phyloP scores from a whole-genome alignment of 2,113 vertebrate species.

The Sardina pilchardus region DNA sequence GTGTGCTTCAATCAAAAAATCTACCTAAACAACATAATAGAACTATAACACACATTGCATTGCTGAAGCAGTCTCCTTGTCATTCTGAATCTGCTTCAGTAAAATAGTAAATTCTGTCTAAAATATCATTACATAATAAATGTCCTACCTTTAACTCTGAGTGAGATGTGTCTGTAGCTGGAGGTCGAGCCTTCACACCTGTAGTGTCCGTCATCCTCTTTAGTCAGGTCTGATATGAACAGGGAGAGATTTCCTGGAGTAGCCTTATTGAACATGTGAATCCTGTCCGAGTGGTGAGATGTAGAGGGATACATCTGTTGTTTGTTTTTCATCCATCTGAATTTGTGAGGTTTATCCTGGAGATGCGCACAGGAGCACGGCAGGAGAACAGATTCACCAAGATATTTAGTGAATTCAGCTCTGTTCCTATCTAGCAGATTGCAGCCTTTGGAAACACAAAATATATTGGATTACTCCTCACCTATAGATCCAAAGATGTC shows the following conservation, averaged over 20 bases:
- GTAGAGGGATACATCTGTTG: neutral
- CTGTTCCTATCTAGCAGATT: neutral
- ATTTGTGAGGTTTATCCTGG: neutral
- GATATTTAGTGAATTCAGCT: neutral
- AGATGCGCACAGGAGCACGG: neutral
- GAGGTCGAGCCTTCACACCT: neutral
- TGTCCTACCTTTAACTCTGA: neutral
- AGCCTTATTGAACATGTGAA: neutral
- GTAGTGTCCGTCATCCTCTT: neutral
- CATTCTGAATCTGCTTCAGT: too few species aligned
- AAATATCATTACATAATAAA: neutral
- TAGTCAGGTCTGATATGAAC: constrained; percentile 1
- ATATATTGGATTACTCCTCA: neutral
- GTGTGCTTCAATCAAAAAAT: too few species aligned
- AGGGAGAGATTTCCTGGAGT: constrained; percentile 5
- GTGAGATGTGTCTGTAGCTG: neutral
- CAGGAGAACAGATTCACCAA: neutral
- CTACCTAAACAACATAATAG: too few species aligned
- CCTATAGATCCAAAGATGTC: too few species aligned
- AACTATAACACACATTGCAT: too few species aligned
- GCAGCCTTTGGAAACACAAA: neutral
- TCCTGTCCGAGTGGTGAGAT: neutral
- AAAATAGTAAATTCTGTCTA: neutral
- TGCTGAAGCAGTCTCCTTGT: too few species aligned
- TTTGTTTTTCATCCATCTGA: neutral